Base-by-base conservation (phyloP, 2,888 invertebrate genomes). In the Cheilosia urbana region DNA sequence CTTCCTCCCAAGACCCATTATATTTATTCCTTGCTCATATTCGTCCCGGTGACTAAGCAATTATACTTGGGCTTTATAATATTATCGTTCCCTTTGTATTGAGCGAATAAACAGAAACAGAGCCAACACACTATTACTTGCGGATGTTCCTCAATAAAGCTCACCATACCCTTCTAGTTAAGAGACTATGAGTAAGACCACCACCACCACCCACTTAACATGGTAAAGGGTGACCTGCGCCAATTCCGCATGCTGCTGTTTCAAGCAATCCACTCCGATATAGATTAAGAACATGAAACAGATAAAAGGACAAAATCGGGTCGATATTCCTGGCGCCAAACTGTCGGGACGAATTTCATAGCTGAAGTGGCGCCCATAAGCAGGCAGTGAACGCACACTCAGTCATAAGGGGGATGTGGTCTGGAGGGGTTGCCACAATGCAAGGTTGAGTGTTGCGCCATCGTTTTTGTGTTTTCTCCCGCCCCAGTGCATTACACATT, bases 331-430 rank as follows among this genome's bases (percentile, higher is more conserved):
- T 88, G 90, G 90, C 90, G 90, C 90, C 90, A 90, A 88, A 88
- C 88, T 88, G 90, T 89, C 90, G 90, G 90, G 90, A 90, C 90
- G 89, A 89, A 90, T 89, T 90, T 90, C 90, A 90, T 90, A 90
- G 90, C 90, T 90, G 88, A 90, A 90, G 90, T 90, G 90, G 90
- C 90, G 90, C 90, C 90, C 90, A 90, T 88, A 88, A 79, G 62
- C 60, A 85, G 81, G 81, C 85, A 81, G 76, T 77, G 77, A 81
- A 77, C 85, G 77, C 81, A 77, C 72, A 81, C 85, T 81, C 68
- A 57, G 71, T 49, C 68, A 68, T 66, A 24, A 15, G 51, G 24
- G 13, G 19, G 69, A 60, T 2, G 47, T 84, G 63, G 69, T 57
- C 37, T 55, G 27, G 21, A 9, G 55, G 53, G 57, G 42, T 42